phyloP scores from a whole-genome alignment of 2,797 vertebrate genomes.

The Oceanodroma leucorhoa region DNA sequence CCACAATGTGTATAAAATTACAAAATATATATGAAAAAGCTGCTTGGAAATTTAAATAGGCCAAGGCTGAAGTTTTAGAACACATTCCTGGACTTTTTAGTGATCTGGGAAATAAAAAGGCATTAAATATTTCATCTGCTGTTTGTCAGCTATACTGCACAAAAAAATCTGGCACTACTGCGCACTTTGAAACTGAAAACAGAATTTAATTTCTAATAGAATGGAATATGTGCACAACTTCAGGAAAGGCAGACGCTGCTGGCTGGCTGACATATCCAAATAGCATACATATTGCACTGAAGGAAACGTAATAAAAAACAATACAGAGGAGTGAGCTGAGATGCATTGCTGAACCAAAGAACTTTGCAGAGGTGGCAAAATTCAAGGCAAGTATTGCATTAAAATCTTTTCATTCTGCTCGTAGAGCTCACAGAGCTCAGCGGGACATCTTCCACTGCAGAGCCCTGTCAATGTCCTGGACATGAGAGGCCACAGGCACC shows the following conservation, averaged over 20 bases:
- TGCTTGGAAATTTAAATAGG: neutral
- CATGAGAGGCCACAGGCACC: neutral
- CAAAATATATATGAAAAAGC: neutral
- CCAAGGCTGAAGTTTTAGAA: neutral
- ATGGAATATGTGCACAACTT: neutral
- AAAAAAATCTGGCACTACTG: neutral
- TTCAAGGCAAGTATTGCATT: neutral
- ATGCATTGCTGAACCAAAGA: neutral
- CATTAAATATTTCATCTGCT: neutral
- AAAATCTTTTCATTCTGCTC: neutral
- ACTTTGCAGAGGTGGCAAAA: neutral
- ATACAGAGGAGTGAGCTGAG: neutral
- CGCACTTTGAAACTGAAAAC: neutral
- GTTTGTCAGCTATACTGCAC: neutral
- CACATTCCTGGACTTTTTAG: neutral
- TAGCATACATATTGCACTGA: neutral
- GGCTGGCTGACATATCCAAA: neutral
- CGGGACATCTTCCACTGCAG: neutral
- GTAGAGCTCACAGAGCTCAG: neutral
- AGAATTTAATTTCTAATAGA: neutral
- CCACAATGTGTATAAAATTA: neutral
- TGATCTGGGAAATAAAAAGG: neutral
- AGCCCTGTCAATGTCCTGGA: accelerated
- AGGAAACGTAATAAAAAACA: neutral
- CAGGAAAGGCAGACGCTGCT: neutral